These are phyloP conservation scores for Chrysina gloriosa DNA, from an alignment of 2,888 invertebrate genomes.

Conservation along the genomic window DNA sequence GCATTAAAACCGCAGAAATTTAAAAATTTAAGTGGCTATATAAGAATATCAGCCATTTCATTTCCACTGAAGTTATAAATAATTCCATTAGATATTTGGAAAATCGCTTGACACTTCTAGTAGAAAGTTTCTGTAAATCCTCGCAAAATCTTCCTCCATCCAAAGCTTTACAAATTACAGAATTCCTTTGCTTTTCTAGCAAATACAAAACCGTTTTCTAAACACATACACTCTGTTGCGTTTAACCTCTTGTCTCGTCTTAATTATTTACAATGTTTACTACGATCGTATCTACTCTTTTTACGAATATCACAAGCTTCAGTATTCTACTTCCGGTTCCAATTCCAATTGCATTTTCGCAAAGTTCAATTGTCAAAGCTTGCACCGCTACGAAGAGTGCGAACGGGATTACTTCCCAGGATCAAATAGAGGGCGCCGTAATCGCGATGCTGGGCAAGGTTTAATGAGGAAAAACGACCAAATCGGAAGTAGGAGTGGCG, in stretches of 20 bases:
- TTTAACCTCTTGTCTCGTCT: not conserved
- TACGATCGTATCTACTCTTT: not conserved
- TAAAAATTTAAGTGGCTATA: no score
- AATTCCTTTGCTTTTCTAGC: no score
- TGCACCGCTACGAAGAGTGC: not conserved
- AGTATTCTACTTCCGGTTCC: not conserved
- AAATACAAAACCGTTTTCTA: no score
- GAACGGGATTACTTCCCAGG: not conserved
- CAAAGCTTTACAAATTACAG: no score
- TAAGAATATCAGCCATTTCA: no score
- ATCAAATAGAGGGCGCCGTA: not conserved
- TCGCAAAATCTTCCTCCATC: no score
- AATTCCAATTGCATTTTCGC: conserved; percentile 4
- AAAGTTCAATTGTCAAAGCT: conserved; percentile 17
- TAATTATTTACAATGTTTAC: not conserved
- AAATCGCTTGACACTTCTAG: no score
- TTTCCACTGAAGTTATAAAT: no score
- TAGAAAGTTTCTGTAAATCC: no score
- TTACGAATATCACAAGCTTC: not conserved
- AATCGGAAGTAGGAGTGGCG: conserved; percentile 3
- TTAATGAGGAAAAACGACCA: conserved; percentile 15
- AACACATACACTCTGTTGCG: no score
- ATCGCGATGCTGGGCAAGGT: conserved; percentile 5
- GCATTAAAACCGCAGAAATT: no score
- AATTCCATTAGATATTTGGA: no score